Base-by-base conservation (phyloP, 2,888 invertebrate species). In the Abscondita cerata region DNA sequence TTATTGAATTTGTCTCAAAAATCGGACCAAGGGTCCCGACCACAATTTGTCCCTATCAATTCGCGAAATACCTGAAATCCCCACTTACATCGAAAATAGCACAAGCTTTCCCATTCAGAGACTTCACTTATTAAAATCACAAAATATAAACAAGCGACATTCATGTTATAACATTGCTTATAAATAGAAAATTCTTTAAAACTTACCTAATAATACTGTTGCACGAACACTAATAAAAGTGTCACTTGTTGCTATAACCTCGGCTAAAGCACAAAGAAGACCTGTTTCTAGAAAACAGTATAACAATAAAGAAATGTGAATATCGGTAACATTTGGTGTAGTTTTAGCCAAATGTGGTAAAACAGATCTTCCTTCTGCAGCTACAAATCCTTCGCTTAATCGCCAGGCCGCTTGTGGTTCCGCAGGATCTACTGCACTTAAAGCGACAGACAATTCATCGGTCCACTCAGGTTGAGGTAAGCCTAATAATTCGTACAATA, bases 341-440 rank as follows among this genome's bases (percentile, higher is more conserved):
- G 86, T 89, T 68, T 89, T 89, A 52, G 93, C 90, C 64, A 95
- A 84, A 77, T 94, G 92, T 65, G 96, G 95, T 78, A 98, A 81
- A 71, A 96, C 88, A 55, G 87, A 87, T 60, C 87, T 87, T 47
- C 95, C 96, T 82, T 98, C 98, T 59, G 93, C 91, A 11, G 93
- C 95, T n/a, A 98, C 92, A 78, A 98, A 98, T 33, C 96, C 97
- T 78, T 96, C 96, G 71, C 89, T 90, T 19, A 98, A 81, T 70
- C 92, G 87, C 96, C 96, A 98, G 0, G 89, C 85, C 68, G 95
- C 93, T 79, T 89, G 89, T 72, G 89, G 89, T 77, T 90, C 90
- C 18, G 92, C 90, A 1, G 95, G 94, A 85, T 96, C 95, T 63
- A 95, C 89, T 38, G 94, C 93, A 67, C 91, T 89, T 66, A 97